Percentiles rank a stretch among this genome's conserved stretches.
These are phyloP conservation scores for Napeogenes sylphis DNA, from an alignment of 2,888 invertebrate species.

Conservation along the genomic window DNA sequence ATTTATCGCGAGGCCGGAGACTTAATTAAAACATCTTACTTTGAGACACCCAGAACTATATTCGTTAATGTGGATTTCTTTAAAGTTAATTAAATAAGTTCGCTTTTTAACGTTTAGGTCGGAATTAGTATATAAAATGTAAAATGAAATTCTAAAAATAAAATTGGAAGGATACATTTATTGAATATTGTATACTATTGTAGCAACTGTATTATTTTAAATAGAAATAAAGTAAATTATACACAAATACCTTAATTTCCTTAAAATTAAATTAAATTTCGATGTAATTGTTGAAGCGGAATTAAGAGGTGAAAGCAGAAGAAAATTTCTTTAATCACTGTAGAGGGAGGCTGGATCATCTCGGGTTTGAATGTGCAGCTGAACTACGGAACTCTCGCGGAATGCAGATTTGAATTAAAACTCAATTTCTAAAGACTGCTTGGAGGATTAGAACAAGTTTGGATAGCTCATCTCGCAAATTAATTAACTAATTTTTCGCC, in stretches of 20 bases:
- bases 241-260: neutral
- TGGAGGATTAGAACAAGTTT: constrained; percentile 53
- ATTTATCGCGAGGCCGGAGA: constrained; percentile 73
- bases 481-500: constrained; percentile 57
- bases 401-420: constrained; percentile 67
- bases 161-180: neutral
- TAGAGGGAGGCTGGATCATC: constrained; percentile 50
- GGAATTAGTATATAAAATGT: neutral
- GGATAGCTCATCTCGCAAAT: constrained; percentile 47
- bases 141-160: neutral
- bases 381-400: constrained; percentile 44
- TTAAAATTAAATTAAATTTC: constrained; percentile 4
- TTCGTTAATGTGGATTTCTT: constrained; percentile 46
- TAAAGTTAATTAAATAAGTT: constrained; percentile 55
- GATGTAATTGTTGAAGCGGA: constrained; percentile 10
- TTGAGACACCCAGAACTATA: constrained; percentile 59
- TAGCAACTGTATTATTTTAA: no score
- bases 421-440: constrained; percentile 57
- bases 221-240: no score
- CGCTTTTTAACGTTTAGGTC: constrained; percentile 7
- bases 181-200: no score
- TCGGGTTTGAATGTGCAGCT: constrained; percentile 57
- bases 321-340: constrained; percentile 62
- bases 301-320: constrained; percentile 38
- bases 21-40: constrained; percentile 77